Conservation (phyloP, 2,888 invertebrate genomes). For the Mechanitis mazaeus region DNA sequence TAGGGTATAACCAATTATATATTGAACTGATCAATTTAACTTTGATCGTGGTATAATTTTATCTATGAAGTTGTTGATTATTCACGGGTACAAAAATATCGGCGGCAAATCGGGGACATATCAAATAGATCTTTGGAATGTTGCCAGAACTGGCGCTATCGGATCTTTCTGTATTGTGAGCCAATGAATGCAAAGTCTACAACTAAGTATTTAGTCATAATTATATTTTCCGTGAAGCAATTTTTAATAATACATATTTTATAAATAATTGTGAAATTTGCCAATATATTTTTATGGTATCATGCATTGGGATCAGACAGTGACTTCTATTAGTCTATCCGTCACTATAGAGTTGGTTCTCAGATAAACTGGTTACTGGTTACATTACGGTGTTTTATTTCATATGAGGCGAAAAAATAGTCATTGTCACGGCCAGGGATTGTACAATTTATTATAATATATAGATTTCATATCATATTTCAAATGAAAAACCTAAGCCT, state of each 20-base stretch:
- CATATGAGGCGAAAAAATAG: too few species aligned
- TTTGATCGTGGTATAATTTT: conserved; percentile 1
- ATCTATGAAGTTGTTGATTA: conserved; percentile 16
- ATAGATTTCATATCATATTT: too few species aligned
- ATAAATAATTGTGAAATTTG: too few species aligned
- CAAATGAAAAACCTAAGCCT: neutral
- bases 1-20: neutral
- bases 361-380: too few species aligned
- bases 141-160: conserved; percentile 25
- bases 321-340: too few species aligned
- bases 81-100: conserved; percentile 32
- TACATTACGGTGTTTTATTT: too few species aligned
- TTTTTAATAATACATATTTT: neutral
- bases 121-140: conserved; percentile 31
- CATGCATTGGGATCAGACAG: too few species aligned
- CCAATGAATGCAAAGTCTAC: conserved; percentile 2
- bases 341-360: too few species aligned
- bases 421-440: too few species aligned
- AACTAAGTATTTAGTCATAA: neutral
- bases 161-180: neutral
- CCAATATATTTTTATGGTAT: too few species aligned
- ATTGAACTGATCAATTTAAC: conserved; percentile 9
- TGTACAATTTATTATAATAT: too few species aligned
- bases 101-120: conserved; percentile 29
- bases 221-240: too few species aligned